These are phyloP conservation scores for Datnioides undecimradiatus DNA, from an alignment of 2,113 vertebrate species.

Conservation along the genomic window DNA sequence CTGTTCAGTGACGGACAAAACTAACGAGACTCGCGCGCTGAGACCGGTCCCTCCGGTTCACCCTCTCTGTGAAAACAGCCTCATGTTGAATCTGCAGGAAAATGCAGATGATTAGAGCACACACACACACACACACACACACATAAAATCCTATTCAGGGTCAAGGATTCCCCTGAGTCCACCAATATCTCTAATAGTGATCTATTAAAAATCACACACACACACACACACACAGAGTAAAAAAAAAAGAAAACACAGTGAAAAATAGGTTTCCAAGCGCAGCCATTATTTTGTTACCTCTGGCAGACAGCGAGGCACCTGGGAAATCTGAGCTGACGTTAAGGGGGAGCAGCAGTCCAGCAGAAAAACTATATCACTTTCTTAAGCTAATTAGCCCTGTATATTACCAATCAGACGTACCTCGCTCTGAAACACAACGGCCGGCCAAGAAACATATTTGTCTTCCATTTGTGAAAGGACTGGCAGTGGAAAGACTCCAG, in stretches of 20 bases:
- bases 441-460: constrained; percentile 85
- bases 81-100: too few relatives aligned
- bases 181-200: constrained; percentile 73
- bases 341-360: constrained; percentile 57
- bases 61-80: too few relatives aligned
- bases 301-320: constrained; percentile 85
- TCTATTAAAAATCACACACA: constrained; percentile 75
- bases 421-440: constrained; percentile 64
- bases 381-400: constrained; percentile 80
- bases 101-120: constrained; percentile 22
- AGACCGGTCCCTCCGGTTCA: too few relatives aligned
- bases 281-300: constrained; percentile 80
- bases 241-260: constrained; percentile 46
- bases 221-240: too few relatives aligned
- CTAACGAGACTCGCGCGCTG: too few relatives aligned
- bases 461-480: constrained; percentile 71
- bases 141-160: constrained; percentile 63
- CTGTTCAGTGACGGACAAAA: too few relatives aligned
- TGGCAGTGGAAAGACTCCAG: constrained; percentile 68
- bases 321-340: constrained; percentile 82
- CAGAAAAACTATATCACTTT: constrained; percentile 73
- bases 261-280: constrained; percentile 67
- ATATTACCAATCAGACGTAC: constrained; percentile 79
- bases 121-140: constrained; percentile 9
- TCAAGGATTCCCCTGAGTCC: constrained; percentile 54